Percentiles rank a stretch among this genome's conserved stretches.
phyloP scores from a whole-genome alignment of 2,888 invertebrate genomes.

The Carcina quercana region DNA sequence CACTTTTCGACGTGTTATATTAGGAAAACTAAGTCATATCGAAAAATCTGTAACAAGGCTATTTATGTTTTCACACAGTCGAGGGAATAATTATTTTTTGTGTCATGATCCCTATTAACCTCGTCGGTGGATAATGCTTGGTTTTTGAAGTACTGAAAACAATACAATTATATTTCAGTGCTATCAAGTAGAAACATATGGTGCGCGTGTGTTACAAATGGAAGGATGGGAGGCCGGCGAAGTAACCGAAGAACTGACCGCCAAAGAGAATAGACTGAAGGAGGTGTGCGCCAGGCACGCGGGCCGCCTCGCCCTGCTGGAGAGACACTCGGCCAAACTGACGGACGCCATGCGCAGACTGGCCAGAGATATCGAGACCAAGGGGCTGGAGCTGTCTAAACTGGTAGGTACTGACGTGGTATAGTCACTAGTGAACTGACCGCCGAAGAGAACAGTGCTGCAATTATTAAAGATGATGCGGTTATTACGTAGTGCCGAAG shows the following conservation, averaged over 20 bases:
- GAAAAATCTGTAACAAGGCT: too few species aligned
- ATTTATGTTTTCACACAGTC: too few species aligned
- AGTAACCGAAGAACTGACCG: slow-evolving; percentile 42
- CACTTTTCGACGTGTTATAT: too few species aligned
- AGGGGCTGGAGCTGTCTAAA: slow-evolving; percentile 22
- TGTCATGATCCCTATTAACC: too few species aligned
- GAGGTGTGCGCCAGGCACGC: slow-evolving; percentile 49
- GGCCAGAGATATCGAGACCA: slow-evolving; percentile 41
- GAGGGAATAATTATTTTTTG: too few species aligned
- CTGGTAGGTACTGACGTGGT: too few species aligned
- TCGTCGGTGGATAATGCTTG: background rate
- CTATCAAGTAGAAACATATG: slow-evolving; percentile 61
- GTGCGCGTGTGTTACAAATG: slow-evolving; percentile 55
- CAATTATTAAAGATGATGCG: too few species aligned
- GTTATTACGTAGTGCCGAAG: too few species aligned
- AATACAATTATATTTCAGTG: slow-evolving; percentile 38
- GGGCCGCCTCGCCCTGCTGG: slow-evolving; percentile 51
- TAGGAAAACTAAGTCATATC: too few species aligned
- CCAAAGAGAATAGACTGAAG: slow-evolving; percentile 51
- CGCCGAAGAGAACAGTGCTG: too few species aligned
- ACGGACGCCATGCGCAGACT: slow-evolving; percentile 61
- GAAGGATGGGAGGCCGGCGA: slow-evolving; percentile 55
- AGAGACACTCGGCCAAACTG: slow-evolving; percentile 52
- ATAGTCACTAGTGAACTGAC: too few species aligned
- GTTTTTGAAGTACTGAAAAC: slow-evolving; percentile 2